Conservation (phyloP, 1,140 invertebrate genomes). For the Euura saliciscinereae region DNA sequence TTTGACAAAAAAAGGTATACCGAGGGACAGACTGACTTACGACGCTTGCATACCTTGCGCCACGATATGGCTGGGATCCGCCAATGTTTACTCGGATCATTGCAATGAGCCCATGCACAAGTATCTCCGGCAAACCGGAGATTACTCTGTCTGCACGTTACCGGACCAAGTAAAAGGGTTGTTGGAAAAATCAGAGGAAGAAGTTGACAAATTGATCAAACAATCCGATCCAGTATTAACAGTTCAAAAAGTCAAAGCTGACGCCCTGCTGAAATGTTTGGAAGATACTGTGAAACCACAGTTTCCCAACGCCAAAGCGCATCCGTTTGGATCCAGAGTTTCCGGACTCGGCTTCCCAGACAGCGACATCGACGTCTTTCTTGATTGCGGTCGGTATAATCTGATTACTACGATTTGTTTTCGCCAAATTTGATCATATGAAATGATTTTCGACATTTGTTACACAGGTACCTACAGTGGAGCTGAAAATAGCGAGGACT, state of each 20-base stretch:
- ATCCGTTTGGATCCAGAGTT: slow-evolving; percentile 59
- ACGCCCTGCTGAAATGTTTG: slow-evolving; percentile 29
- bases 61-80: slow-evolving; percentile 29
- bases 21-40: slow-evolving; percentile 13
- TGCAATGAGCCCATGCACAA: slow-evolving; percentile 27
- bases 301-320: slow-evolving; percentile 38
- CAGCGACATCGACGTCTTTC: slow-evolving; percentile 61
- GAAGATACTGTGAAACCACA: slow-evolving; percentile 20
- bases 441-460: not conserved
- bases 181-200: slow-evolving; percentile 22
- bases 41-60: slow-evolving; percentile 38
- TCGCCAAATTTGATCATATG: no score
- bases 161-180: slow-evolving; percentile 23
- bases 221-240: slow-evolving; percentile 20
- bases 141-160: slow-evolving; percentile 23
- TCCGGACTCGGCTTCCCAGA: slow-evolving; percentile 48
- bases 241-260: slow-evolving; percentile 18
- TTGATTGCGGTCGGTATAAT: slow-evolving; percentile 52
- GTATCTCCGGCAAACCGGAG: slow-evolving; percentile 22
- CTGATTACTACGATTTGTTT: not conserved
- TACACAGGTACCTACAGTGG: not conserved
- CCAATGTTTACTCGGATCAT: slow-evolving; percentile 27
- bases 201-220: slow-evolving; percentile 17
- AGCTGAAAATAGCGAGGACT: not conserved
- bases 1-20: not conserved